Evolutionary conservation across 2,797 vertebrate species (phyloP).

Genomic region (Epinephelus malabaricus): DNA sequence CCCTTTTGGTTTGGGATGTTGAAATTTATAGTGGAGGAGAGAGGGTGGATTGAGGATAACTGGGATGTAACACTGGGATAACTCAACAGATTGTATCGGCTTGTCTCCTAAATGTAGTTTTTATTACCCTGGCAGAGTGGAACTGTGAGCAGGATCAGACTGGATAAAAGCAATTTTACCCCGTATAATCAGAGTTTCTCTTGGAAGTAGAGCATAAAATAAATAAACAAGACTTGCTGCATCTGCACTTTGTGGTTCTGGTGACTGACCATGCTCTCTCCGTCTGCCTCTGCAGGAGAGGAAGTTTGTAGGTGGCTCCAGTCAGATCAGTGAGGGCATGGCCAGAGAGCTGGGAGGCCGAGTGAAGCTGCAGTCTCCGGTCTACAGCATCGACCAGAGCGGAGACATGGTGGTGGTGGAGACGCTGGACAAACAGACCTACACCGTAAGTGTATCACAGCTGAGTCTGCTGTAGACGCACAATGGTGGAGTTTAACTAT

Average conservation of each 20-base stretch:
- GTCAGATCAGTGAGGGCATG: slow-evolving; percentile 94
- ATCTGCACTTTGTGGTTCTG: not conserved
- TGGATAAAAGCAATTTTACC: not conserved
- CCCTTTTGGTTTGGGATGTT: not conserved
- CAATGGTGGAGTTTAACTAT: too few species aligned
- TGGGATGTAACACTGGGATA: not conserved
- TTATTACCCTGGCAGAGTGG: not conserved
- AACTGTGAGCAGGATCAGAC: not conserved
- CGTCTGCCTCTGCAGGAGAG: slow-evolving; percentile 87
- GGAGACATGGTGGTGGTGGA: slow-evolving; percentile 90
- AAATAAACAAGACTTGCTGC: not conserved
- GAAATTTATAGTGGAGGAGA: not conserved
- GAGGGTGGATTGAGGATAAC: not conserved
- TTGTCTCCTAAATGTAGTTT: not conserved
- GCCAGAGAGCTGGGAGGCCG: slow-evolving; percentile 88
- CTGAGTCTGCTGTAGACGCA: too few species aligned
- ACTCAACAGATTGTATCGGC: slow-evolving; percentile 11
- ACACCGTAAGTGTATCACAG: slow-evolving; percentile 81
- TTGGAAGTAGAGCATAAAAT: not conserved
- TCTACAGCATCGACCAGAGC: slow-evolving; percentile 90
- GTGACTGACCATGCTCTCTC: slow-evolving; percentile 1
- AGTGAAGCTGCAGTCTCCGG: slow-evolving; percentile 92
- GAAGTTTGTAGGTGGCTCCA: slow-evolving; percentile 93
- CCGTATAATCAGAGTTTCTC: not conserved
- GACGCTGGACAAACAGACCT: slow-evolving; percentile 90